phyloP scores from a whole-genome alignment of 2,888 invertebrate species.

The Melangyna quadrimaculata region DNA sequence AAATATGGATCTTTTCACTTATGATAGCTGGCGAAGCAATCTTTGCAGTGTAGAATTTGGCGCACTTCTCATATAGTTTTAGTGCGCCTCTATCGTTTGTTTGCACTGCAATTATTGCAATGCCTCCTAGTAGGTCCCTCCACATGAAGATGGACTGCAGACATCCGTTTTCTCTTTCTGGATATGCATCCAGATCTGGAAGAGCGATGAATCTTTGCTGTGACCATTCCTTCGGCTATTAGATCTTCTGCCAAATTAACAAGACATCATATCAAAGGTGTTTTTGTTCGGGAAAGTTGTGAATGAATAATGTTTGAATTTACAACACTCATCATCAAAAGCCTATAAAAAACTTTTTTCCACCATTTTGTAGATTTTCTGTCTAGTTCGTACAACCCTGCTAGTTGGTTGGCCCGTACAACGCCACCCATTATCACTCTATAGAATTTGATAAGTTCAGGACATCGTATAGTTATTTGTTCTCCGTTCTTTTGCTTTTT shows the following conservation, averaged over 20 bases:
- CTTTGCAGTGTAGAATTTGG: background rate
- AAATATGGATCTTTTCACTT: background rate
- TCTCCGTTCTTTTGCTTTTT: slow-evolving; percentile 17
- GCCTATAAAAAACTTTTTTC: slow-evolving; percentile 67
- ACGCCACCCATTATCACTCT: too few relatives aligned
- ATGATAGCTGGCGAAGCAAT: background rate
- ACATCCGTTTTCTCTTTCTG: background rate
- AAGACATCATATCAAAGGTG: slow-evolving; percentile 45
- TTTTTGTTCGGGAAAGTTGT: background rate
- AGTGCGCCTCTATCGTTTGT: background rate
- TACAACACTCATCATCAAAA: slow-evolving; percentile 46
- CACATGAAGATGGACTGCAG: background rate
- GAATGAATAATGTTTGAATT: slow-evolving; percentile 30
- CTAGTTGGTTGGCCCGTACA: background rate
- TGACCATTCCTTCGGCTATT: slow-evolving; percentile 26
- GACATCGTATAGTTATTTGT: slow-evolving; percentile 15
- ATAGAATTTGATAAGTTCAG: background rate
- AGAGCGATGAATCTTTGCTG: slow-evolving; percentile 1
- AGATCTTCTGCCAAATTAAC: slow-evolving; percentile 17
- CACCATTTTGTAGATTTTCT: slow-evolving; percentile 44
- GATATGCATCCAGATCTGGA: background rate
- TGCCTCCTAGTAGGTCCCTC: background rate
- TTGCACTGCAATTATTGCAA: slow-evolving; percentile 3
- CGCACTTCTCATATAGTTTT: background rate
- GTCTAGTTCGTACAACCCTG: background rate